A percentile compares a stretch with the other conserved stretches of the same genome.
These are phyloP conservation scores for Eupithecia vulgata DNA, from an alignment of 2,888 invertebrate genomes.

Conservation along the genomic window DNA sequence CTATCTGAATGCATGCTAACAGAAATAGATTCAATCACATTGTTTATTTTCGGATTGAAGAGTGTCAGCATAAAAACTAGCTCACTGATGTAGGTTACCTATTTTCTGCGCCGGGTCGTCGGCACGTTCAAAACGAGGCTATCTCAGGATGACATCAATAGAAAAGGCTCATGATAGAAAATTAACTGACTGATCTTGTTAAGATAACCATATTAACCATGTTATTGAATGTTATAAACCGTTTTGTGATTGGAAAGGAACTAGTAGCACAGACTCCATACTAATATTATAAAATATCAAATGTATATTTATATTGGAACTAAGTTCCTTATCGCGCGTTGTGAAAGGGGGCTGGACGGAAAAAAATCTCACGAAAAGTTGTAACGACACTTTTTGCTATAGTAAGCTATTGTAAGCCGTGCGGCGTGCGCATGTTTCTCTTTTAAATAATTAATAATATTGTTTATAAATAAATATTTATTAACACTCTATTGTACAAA, in stretches of 20 bases:
- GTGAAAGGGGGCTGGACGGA: too few species aligned
- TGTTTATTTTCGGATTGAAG: slow-evolving; percentile 9
- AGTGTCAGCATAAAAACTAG: slow-evolving; percentile 12
- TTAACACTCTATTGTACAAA: too few species aligned
- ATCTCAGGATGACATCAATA: slow-evolving; percentile 23
- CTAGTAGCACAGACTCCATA: too few species aligned
- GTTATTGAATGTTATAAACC: not conserved
- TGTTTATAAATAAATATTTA: too few species aligned
- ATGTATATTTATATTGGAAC: too few species aligned
- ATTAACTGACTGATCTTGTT: slow-evolving; percentile 20
- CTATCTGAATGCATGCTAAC: not conserved
- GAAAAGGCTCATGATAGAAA: slow-evolving; percentile 22
- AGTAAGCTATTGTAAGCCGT: too few species aligned
- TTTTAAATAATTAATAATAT: too few species aligned
- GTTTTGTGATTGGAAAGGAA: not conserved
- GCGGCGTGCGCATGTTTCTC: too few species aligned
- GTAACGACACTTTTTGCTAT: too few species aligned
- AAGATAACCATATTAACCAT: not conserved
- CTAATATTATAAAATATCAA: too few species aligned
- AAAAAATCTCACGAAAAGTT: too few species aligned
- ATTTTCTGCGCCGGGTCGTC: slow-evolving; percentile 18
- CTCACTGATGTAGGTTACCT: slow-evolving; percentile 27
- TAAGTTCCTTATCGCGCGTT: too few species aligned
- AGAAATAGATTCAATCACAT: not conserved
- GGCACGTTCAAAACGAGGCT: slow-evolving; percentile 21